Evolutionary conservation across 2,113 vertebrate species (phyloP).

Genomic region (Neopipo cinnamomea): DNA sequence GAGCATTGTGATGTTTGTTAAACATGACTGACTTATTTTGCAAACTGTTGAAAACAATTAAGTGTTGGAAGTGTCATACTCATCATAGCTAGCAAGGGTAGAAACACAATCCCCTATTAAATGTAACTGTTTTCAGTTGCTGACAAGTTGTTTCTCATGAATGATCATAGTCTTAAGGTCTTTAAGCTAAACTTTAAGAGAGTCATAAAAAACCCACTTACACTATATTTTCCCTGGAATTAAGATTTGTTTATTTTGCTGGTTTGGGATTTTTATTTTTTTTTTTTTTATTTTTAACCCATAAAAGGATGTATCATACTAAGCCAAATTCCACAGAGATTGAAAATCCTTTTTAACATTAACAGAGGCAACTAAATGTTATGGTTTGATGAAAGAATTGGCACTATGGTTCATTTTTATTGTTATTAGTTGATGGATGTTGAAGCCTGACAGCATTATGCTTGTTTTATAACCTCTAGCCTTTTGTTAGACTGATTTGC

Average conservation of each 20-base stretch:
- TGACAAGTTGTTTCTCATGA: not conserved
- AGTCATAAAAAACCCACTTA: not conserved
- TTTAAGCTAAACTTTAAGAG: conserved; percentile 20
- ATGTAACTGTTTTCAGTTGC: not conserved
- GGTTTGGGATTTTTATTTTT: not conserved
- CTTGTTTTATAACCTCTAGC: not conserved
- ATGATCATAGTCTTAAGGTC: not conserved
- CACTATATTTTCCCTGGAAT: not conserved
- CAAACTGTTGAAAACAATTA: not conserved
- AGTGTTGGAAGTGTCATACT: not conserved
- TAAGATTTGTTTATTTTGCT: not conserved
- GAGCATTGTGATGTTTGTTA: not conserved
- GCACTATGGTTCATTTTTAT: not conserved
- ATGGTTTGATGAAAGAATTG: not conserved
- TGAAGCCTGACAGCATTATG: not conserved
- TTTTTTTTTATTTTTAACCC: not conserved
- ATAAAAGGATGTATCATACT: not conserved
- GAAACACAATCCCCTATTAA: not conserved
- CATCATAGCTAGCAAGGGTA: not conserved
- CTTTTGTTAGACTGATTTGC: not conserved
- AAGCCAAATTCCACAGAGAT: not conserved
- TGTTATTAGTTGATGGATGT: not conserved
- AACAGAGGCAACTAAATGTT: not conserved
- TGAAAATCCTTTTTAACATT: not conserved
- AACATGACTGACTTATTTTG: not conserved